phyloP scores from a whole-genome alignment of 1,140 invertebrate species.

The Calliphora vicina region DNA sequence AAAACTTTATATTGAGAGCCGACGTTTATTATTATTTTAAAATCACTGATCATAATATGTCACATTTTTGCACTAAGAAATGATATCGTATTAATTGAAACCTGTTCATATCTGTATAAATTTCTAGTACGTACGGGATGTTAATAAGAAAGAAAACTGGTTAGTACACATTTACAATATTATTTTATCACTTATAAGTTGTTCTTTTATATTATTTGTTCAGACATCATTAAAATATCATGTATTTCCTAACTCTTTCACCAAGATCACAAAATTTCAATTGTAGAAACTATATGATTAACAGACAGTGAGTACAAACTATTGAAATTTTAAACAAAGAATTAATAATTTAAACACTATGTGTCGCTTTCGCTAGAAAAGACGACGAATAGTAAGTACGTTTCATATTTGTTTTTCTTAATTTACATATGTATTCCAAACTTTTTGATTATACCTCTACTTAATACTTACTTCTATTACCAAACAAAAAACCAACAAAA shows the following conservation, averaged over 20 bases:
- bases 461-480: background rate
- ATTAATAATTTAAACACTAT: background rate
- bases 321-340: background rate
- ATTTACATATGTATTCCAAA: constrained; percentile 8
- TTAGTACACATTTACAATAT: constrained; percentile 15
- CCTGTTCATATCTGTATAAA: constrained; percentile 11
- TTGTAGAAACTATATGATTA: background rate
- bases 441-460: constrained; percentile 9
- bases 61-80: no score
- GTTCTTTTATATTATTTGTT: background rate
- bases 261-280: background rate
- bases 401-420: constrained; percentile 17
- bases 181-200: background rate
- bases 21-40: no score
- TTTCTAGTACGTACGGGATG: background rate
- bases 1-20: no score
- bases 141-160: background rate
- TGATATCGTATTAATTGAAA: no score
- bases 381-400: constrained; percentile 30
- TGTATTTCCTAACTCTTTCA: background rate
- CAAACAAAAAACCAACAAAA: constrained; percentile 21
- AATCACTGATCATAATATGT: no score
- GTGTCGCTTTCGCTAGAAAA: constrained; percentile 18
- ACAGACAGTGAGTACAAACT: constrained; percentile 18
- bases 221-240: background rate